These are phyloP conservation scores for Syrphus vitripennis DNA, from an alignment of 2,888 invertebrate species.

Conservation along the genomic window DNA sequence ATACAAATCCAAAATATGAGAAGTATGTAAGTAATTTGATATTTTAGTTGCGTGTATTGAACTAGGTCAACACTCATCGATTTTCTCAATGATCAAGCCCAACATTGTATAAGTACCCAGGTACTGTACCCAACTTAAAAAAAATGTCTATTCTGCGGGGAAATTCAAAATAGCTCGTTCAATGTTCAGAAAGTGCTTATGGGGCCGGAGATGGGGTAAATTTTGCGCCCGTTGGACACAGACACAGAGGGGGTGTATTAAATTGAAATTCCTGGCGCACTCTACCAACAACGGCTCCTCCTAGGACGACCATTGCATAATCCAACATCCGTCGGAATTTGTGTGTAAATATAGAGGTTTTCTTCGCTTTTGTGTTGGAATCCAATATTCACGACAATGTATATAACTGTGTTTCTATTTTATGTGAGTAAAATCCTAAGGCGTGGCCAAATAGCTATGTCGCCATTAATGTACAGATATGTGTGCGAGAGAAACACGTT, in stretches of 20 bases:
- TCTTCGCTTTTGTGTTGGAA: not conserved
- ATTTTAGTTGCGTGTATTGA: constrained; percentile 69
- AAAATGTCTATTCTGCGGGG: constrained; percentile 19
- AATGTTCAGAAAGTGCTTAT: constrained; percentile 6
- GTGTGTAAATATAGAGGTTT: not conserved
- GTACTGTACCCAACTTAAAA: not conserved
- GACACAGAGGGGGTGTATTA: constrained; percentile 31
- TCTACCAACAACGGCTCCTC: constrained; percentile 44
- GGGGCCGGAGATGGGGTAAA: constrained; percentile 12
- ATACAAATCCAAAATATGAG: constrained; percentile 22
- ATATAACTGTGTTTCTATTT: constrained; percentile 1
- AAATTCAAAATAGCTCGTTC: constrained; percentile 42
- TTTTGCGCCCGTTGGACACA: constrained; percentile 24
- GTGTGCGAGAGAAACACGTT: constrained; percentile 52
- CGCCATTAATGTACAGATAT: not conserved
- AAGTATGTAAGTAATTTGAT: constrained; percentile 67
- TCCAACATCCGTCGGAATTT: constrained; percentile 58
- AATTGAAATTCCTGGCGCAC: constrained; percentile 62
- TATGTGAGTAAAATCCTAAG: constrained; percentile 2
- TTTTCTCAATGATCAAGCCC: constrained; percentile 59
- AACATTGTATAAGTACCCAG: not conserved
- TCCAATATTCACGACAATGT: not conserved
- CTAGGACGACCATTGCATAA: constrained; percentile 70
- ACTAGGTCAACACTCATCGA: constrained; percentile 71
- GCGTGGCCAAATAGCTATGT: constrained; percentile 53